Base-by-base conservation (phyloP, 2,888 invertebrate genomes). In the Dynastes hyllus region DNA sequence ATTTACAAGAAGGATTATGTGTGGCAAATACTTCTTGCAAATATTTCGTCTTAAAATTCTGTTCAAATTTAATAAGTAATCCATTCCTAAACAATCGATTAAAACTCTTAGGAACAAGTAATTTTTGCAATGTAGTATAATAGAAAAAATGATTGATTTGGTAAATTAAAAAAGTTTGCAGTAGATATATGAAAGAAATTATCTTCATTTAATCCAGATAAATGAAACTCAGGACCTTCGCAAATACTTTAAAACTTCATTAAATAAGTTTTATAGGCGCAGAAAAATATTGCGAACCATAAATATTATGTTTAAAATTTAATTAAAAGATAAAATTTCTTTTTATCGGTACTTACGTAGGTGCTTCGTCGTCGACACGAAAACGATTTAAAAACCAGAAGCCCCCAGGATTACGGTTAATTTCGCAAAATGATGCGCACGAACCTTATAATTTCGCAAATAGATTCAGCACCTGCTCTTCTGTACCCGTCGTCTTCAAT, bases 401-500 rank as follows among this genome's bases (percentile, higher is more conserved):
- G 55, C 55, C 22, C 22, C 22, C 55, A 16, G 16, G 55, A 55
- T 55, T 55, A 55, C 22, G 55, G 55, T 55, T 55, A 55, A 55
- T 55, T 55, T 55, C 8, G 22, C 55, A 16, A 55, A 55, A 55
- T 55, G 55, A 55, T 22, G 55, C 5, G 55, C 55, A 3, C 55
- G 22, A 55, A 55, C 55, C 55, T 22, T 55, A 55, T 55, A 16
- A 55, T 55, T 55, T 55, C 55, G 55, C 22, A 55, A 55, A 55
- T 55, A 55, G 55, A 55, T 55, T 55, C 55, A 55, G 22, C 55
- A 55, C 55, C 55, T 55, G 55, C 55, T 55, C 55, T 22, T 55
- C 55, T 55, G 22, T 16, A 55, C 55, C 3, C 16, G 55, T 16
- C 22, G 55, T 55, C 22, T 8, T 11, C 45, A 45, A 11, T 45